A percentile compares a stretch with the other conserved stretches of the same genome.
These are phyloP conservation scores for Sebastes fasciatus DNA, from an alignment of 2,113 vertebrate genomes.

Conservation along the genomic window DNA sequence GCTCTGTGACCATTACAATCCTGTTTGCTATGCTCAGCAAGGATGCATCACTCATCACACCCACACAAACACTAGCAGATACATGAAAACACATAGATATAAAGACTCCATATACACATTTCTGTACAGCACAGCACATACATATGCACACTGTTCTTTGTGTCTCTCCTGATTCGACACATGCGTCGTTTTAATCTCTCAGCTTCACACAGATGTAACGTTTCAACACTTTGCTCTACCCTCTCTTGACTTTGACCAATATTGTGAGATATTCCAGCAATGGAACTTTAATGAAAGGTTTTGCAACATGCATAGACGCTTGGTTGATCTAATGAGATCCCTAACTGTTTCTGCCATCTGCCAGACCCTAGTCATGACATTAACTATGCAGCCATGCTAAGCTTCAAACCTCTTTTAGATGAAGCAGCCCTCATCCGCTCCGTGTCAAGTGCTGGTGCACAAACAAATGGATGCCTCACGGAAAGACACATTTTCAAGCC, in stretches of 20 bases:
- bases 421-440: slow-evolving; percentile 65
- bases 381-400: slow-evolving; percentile 82
- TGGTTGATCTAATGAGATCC: slow-evolving; percentile 88
- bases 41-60: slow-evolving; percentile 75
- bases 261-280: slow-evolving; percentile 76
- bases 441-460: slow-evolving; percentile 63
- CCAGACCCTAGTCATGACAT: slow-evolving; percentile 85
- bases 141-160: slow-evolving; percentile 2
- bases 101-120: slow-evolving; percentile 41
- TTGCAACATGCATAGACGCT: slow-evolving; percentile 81
- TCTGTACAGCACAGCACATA: slow-evolving; percentile 17
- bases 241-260: slow-evolving; percentile 83
- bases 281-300: slow-evolving; percentile 87
- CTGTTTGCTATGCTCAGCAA: slow-evolving; percentile 81
- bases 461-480: slow-evolving; percentile 42
- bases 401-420: slow-evolving; percentile 76
- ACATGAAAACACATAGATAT: slow-evolving; percentile 63
- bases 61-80: slow-evolving; percentile 71
- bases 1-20: slow-evolving; percentile 84
- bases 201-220: slow-evolving; percentile 61
- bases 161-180: slow-evolving; percentile 57
- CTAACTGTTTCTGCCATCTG: slow-evolving; percentile 89
- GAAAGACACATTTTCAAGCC: slow-evolving; percentile 35
- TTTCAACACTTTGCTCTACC: slow-evolving; percentile 74
- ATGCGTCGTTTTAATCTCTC: slow-evolving; percentile 49